A percentile compares a stretch with the other conserved stretches of the same genome.
These are phyloP conservation scores for Corydoras maculifer DNA, from an alignment of 2,113 vertebrate species.

Conservation along the genomic window DNA sequence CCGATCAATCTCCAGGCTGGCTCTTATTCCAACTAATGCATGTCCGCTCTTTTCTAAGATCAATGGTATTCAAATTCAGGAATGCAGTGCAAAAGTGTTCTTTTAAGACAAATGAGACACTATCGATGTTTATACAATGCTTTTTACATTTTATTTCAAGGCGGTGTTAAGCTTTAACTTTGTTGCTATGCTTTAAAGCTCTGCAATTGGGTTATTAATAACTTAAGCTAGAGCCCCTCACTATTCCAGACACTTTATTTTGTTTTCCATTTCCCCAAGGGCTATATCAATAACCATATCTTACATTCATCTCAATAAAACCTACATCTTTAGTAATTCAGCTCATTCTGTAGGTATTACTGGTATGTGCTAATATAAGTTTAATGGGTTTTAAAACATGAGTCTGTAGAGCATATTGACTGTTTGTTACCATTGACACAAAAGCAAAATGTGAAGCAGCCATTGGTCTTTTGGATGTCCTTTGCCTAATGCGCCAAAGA, in stretches of 20 bases:
- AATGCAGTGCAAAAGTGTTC: conserved; percentile 74
- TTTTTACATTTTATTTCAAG: no score
- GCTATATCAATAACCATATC: conserved; percentile 10
- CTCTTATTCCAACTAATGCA: conserved; percentile 88
- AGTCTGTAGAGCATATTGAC: no score
- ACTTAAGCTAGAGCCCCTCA: no score
- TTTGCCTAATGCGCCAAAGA: conserved; percentile 11
- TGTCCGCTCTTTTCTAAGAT: conserved; percentile 83
- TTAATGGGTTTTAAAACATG: background rate
- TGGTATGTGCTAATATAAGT: background rate
- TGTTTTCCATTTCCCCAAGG: no score
- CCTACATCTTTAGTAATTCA: background rate
- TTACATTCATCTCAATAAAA: conserved; percentile 10
- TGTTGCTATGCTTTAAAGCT: no score
- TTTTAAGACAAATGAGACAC: conserved; percentile 69
- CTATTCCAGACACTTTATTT: no score
- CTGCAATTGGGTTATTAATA: no score
- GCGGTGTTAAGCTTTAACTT: no score
- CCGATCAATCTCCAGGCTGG: conserved; percentile 84
- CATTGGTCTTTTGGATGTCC: conserved; percentile 1
- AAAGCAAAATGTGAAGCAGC: background rate
- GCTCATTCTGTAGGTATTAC: background rate
- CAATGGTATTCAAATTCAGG: conserved; percentile 86
- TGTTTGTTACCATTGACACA: background rate
- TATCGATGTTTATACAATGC: conserved; percentile 68